Base-by-base conservation (phyloP, 2,113 vertebrate species). In the Microcebus tavaratra region DNA sequence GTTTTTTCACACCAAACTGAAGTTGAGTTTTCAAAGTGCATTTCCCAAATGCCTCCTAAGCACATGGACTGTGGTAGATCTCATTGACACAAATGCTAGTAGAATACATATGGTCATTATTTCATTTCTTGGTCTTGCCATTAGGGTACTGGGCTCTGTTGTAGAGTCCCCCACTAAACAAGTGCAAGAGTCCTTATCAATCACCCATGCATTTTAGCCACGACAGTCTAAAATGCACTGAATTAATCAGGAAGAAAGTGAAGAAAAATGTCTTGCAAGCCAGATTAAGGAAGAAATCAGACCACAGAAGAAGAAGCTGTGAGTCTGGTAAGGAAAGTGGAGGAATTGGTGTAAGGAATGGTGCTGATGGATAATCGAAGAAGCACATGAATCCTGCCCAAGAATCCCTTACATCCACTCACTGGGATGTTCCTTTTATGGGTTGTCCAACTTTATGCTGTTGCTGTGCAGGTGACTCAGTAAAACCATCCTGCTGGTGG, bases 51-150 rank as follows among this genome's bases (percentile, higher is more conserved):
- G 0, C 31, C 55, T 73, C 29, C 68, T 39, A 55, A 27, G 20
- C 6, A 20, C 20, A 25, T 7, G 13, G 18, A 1, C 4, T n/a
- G 4, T 9, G 8, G 20, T 7, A 1, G 25, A 12, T 36, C 15
- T 20, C 17, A 13, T 29, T 10, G 21, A 11, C 11, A 23, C 3
- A 63, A 31, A 72, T 39, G 5, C 1, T 42, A 42, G 14, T 2
- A 68, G 39, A 8, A 34, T 12, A 3, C 0, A 34, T 12, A 3
- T 0, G 0, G 57, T 11, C 3, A 45, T 42, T 2, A 31, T 34
- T 63, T 83, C 45, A 29, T 36, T 65, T 68, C 61, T 59, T 78
- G 29, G n/a, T 8, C 11, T 53, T 78, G 14, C 23, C 29, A 1
- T 10, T 7, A 72, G 27, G 8, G 1, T 9, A 6, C 4, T 25